Evolutionary conservation across 2,113 vertebrate species (phyloP).

Genomic region (Actenoides hombroni): DNA sequence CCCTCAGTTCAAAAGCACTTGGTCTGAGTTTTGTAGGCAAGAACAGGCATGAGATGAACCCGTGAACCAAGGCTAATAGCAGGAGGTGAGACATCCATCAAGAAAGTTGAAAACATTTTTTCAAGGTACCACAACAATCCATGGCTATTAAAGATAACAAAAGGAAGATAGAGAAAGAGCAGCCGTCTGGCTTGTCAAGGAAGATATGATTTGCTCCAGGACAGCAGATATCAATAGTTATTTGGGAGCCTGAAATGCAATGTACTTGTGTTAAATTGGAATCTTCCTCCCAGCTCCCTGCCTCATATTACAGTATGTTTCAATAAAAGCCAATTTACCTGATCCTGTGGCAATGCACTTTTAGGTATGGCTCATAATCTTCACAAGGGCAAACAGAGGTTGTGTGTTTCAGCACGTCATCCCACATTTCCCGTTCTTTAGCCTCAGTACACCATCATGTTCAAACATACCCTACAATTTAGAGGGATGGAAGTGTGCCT

Average conservation of each 20-base stretch:
- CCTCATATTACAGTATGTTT: constrained; percentile 19
- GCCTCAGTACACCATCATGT: neutral
- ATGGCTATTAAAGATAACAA: constrained; percentile 51
- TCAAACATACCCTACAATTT: neutral
- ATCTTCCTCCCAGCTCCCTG: neutral
- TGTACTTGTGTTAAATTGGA: constrained; percentile 45
- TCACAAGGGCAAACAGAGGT: constrained; percentile 43
- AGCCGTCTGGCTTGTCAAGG: constrained; percentile 43
- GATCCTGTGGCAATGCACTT: neutral
- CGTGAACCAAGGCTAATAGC: constrained; percentile 27
- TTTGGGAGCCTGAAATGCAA: constrained; percentile 46
- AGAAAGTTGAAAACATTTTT: neutral
- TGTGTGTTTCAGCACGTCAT: neutral
- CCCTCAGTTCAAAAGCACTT: neutral
- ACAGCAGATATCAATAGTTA: constrained; percentile 64
- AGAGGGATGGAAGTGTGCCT: neutral
- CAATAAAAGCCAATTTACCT: constrained; percentile 59
- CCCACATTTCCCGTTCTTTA: constrained; percentile 19
- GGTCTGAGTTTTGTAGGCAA: neutral
- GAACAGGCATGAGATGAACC: neutral
- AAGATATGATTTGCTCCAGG: constrained; percentile 59
- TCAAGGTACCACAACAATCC: neutral
- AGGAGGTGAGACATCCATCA: constrained; percentile 24
- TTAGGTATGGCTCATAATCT: constrained; percentile 46
- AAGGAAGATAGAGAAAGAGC: constrained; percentile 38